A percentile compares a stretch with the other conserved stretches of the same genome.
Evolutionary conservation across 2,797 vertebrate genomes (phyloP).

Genomic region (Helarctos malayanus): DNA sequence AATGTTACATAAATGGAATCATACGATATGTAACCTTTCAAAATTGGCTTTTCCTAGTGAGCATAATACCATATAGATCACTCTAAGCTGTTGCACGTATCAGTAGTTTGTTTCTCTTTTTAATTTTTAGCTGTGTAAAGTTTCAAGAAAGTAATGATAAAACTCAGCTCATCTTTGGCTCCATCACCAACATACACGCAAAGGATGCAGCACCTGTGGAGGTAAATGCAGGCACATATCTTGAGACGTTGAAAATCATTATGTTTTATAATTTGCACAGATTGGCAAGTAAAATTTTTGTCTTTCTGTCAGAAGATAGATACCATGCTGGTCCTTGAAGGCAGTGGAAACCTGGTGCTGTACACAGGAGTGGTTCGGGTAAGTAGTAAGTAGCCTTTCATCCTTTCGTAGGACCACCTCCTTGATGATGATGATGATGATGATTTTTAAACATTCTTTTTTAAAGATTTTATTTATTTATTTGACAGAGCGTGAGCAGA

Average conservation of each 20-base stretch:
- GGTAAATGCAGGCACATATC: conserved; percentile 87
- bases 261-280: neutral
- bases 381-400: conserved; percentile 35
- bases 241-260: neutral
- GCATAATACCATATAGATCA: neutral
- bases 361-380: conserved; percentile 97
- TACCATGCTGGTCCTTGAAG: conserved; percentile 95
- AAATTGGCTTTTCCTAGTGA: conserved; percentile 1
- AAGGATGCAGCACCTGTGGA: conserved; percentile 96
- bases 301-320: conserved; percentile 92
- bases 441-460: neutral
- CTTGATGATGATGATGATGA: neutral
- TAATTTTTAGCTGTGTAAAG: conserved; percentile 94
- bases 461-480: neutral
- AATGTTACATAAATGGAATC: neutral
- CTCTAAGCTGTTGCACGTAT: neutral
- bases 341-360: conserved; percentile 95
- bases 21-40: neutral
- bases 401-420: neutral
- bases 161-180: conserved; percentile 96
- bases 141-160: conserved; percentile 97
- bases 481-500: neutral
- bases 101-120: conserved; percentile 48
- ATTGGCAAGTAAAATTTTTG: neutral
- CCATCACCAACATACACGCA: conserved; percentile 94